These are phyloP conservation scores for Channallabes apus DNA, from an alignment of 2,797 vertebrate genomes.

Conservation along the genomic window DNA sequence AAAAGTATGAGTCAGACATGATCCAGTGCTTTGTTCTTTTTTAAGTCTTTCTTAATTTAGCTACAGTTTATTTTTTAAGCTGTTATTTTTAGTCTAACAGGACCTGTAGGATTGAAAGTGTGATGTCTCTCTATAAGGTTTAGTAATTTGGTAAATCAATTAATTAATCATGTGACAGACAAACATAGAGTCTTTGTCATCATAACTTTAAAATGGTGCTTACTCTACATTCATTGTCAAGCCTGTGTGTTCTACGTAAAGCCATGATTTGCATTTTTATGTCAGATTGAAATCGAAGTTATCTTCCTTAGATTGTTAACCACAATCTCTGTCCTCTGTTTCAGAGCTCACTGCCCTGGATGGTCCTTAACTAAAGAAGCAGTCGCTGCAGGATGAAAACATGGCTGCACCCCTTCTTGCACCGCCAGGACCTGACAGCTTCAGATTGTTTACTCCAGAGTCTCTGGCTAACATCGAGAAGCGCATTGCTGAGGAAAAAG, in stretches of 20 bases:
- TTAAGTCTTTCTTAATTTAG: slow-evolving; percentile 50
- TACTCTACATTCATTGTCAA: neutral
- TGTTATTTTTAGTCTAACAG: slow-evolving; percentile 42
- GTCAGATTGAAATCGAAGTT: neutral
- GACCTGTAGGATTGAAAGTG: slow-evolving; percentile 6
- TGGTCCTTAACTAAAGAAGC: slow-evolving; percentile 82
- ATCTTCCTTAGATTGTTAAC: neutral
- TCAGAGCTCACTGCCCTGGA: slow-evolving; percentile 84
- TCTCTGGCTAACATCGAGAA: slow-evolving; percentile 94
- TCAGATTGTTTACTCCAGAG: slow-evolving; percentile 91
- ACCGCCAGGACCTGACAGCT: slow-evolving; percentile 98
- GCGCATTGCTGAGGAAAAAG: slow-evolving; percentile 91
- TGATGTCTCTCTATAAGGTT: neutral
- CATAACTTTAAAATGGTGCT: neutral
- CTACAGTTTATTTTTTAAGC: slow-evolving; percentile 36
- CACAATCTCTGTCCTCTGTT: slow-evolving; percentile 10
- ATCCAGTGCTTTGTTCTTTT: slow-evolving; percentile 42
- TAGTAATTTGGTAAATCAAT: neutral
- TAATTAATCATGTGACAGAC: neutral
- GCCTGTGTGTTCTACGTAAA: neutral
- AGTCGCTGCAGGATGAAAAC: slow-evolving; percentile 99
- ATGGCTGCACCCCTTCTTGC: slow-evolving; percentile 97
- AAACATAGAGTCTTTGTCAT: neutral
- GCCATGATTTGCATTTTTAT: neutral
- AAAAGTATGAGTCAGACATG: slow-evolving; percentile 48